Base-by-base conservation (phyloP, 2,797 vertebrate genomes). In the Acestrorhynchus altus region DNA sequence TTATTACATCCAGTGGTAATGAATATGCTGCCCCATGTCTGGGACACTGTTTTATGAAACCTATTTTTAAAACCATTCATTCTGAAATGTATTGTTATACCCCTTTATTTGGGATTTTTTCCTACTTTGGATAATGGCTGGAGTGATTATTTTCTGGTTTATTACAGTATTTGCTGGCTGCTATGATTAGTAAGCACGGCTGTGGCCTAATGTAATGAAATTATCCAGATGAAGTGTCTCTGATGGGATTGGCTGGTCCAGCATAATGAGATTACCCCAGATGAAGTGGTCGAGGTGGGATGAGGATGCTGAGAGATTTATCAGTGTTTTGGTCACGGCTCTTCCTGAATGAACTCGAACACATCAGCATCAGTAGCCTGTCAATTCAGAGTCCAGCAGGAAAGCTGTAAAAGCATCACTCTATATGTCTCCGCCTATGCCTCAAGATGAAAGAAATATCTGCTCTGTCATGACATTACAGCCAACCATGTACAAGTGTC, bases 141-240 rank as follows among this genome's bases (percentile, higher is more conserved):
- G 20, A 40, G 10, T n/a, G 40, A 75, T 24, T 4, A 31, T 28
- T 15, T 54, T 31, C 11, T 65, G 35, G 39, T 65, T 57, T 46
- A 46, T 13, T 8, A 9, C 35, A 22, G 9, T 26, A 46, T 67
- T 44, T 80, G 59, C 15, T 49, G 18, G 26, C 35, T 13, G 75
- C 76, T 73, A 42, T 51, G 83, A 26, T 79, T 76, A 49, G 24
- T 59, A 11, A 70, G 59, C 57, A 57, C 54, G 49, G 68, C 76
- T 40, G 22, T 6, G 64, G 42, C 65, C 66, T 72, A 65, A 73
- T 52, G 60, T 80, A 82, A 83, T 80, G 68, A 83, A 73, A 83
- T 83, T 72, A 81, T 81, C 65, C 40, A 74, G 74, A 81, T 74
- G 77, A 81, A 74, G 79, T 60, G 70, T 47, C 76, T 69, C 44